phyloP scores from a whole-genome alignment of 2,113 vertebrate species.

The human (Homo sapiens) region DNA sequence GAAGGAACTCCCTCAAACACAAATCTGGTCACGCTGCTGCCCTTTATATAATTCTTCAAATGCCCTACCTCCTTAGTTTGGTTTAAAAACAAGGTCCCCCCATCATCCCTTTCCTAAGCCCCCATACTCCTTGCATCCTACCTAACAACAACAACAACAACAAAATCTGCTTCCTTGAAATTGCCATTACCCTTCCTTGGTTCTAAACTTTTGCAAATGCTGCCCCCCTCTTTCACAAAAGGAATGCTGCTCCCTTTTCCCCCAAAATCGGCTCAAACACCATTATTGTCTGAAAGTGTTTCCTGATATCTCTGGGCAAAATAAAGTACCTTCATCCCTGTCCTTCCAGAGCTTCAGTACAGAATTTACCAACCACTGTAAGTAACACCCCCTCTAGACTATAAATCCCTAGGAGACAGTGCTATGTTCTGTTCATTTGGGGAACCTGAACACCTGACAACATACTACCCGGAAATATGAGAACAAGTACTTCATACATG shows the following conservation, averaged over 20 bases:
- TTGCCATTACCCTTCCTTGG: neutral
- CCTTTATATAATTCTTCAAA: conserved; percentile 39
- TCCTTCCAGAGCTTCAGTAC: neutral
- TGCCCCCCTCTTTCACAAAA: neutral
- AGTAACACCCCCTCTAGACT: neutral
- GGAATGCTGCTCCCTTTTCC: neutral
- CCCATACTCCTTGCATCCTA: neutral
- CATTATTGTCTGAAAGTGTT: neutral
- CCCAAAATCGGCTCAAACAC: conserved; percentile 11
- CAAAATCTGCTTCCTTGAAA: neutral
- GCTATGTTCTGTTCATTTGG: neutral
- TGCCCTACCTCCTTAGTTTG: conserved; percentile 10
- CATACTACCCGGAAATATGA: neutral
- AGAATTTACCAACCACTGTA: neutral
- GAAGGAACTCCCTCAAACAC: conserved; percentile 52
- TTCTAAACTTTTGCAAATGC: neutral
- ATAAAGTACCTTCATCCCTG: neutral
- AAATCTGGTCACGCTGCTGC: conserved; percentile 42
- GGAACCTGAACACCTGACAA: neutral
- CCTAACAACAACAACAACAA: neutral
- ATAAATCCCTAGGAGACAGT: neutral
- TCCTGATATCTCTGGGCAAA: neutral
- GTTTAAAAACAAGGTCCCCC: neutral
- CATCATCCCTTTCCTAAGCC: neutral
- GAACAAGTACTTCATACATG: neutral